Conservation (phyloP, 2,888 invertebrate species). For the Camptogramma bilineatum region DNA sequence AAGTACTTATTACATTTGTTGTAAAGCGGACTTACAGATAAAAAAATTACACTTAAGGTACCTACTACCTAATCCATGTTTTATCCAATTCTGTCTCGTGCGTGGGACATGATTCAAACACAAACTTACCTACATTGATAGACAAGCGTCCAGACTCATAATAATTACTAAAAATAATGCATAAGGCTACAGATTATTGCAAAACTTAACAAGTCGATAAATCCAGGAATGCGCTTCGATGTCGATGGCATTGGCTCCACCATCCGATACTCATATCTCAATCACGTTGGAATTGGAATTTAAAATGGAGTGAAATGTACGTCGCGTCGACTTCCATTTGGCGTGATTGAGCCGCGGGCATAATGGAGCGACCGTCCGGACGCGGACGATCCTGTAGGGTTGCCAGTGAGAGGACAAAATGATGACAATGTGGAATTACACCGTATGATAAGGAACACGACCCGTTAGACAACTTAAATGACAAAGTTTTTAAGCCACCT, state of each 20-base stretch:
- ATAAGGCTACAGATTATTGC: neutral
- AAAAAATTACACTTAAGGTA: too few species aligned
- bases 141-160: too few species aligned
- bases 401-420: slow-evolving; percentile 15
- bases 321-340: slow-evolving; percentile 65
- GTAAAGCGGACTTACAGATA: too few species aligned
- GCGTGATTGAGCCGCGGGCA: slow-evolving; percentile 67
- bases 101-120: too few species aligned
- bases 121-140: too few species aligned
- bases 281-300: slow-evolving; percentile 58
- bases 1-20: too few species aligned
- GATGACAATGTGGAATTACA: neutral
- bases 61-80: too few species aligned
- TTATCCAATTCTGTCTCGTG: too few species aligned
- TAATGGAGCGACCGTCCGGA: slow-evolving; percentile 51
- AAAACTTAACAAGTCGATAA: slow-evolving; percentile 9
- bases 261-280: slow-evolving; percentile 61
- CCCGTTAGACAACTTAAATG: too few species aligned
- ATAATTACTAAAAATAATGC: too few species aligned
- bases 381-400: slow-evolving; percentile 23
- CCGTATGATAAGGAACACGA: too few species aligned
- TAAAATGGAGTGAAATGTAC: slow-evolving; percentile 73
- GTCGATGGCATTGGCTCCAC: slow-evolving; percentile 41
- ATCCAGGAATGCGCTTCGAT: slow-evolving; percentile 36
- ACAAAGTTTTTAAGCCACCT: too few species aligned